Evolutionary conservation across 2,888 invertebrate species (phyloP).

Genomic region (Drosophila maculinotata): DNA sequence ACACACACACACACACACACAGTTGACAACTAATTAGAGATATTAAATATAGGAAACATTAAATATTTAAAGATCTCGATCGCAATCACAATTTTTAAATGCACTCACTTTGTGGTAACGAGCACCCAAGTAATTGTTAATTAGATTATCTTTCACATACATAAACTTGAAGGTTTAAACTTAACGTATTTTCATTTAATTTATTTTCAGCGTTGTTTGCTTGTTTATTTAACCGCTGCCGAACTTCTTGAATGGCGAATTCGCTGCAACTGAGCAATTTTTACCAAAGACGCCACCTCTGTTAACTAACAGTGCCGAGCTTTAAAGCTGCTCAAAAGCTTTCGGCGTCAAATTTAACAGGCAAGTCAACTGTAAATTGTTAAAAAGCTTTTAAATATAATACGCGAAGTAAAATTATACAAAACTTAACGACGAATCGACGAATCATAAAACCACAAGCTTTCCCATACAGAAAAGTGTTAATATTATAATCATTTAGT

Average conservation of each 20-base stretch:
- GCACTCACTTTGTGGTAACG: no score
- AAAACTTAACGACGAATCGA: no score
- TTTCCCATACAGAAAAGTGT: no score
- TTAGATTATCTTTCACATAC: conserved; percentile 16
- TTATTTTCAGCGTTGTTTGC: conserved; percentile 19
- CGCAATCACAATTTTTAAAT: background rate
- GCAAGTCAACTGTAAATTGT: background rate
- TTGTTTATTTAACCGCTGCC: conserved; percentile 40
- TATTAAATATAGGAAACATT: background rate
- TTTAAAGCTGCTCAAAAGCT: conserved; percentile 9
- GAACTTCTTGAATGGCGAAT: conserved; percentile 40
- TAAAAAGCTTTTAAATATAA: background rate
- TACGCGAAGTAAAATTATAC: no score
- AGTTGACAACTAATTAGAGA: conserved; percentile 7
- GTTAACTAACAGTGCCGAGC: conserved; percentile 25
- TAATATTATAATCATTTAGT: no score
- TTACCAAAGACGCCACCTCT: conserved; percentile 1
- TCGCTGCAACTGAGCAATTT: conserved; percentile 15
- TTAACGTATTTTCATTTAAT: conserved; percentile 41
- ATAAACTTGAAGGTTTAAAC: conserved; percentile 24
- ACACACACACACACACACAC: background rate
- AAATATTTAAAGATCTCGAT: conserved; percentile 27
- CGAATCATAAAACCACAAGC: no score
- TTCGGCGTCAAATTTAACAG: conserved; percentile 6
- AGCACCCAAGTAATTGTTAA: background rate